Conservation (phyloP, 2,888 invertebrate genomes). For the Orthosia incerta region DNA sequence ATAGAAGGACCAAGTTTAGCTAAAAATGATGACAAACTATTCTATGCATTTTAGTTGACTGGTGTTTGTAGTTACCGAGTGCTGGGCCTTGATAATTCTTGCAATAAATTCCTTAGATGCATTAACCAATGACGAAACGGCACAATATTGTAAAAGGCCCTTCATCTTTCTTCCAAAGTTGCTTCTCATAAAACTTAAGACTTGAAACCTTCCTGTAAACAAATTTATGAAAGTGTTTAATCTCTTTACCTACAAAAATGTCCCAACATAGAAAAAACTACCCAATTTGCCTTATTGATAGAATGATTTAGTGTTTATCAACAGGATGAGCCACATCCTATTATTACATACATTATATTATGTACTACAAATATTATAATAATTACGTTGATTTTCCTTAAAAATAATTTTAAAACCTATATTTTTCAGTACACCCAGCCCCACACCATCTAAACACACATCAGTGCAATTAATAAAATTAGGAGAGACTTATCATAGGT, state of each 20-base stretch:
- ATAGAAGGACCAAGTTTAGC: not conserved
- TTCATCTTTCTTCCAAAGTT: not conserved
- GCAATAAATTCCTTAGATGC: not conserved
- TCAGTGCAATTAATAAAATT: slow-evolving; percentile 86
- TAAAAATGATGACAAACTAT: not conserved
- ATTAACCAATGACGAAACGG: not conserved
- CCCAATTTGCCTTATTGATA: not conserved
- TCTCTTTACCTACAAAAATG: not conserved
- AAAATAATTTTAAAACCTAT: slow-evolving; percentile 16
- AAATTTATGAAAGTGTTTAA: not conserved
- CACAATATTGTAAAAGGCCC: not conserved
- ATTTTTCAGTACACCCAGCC: slow-evolving; percentile 71
- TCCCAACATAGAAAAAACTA: not conserved
- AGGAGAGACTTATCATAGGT: slow-evolving; percentile 89
- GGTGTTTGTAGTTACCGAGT: not conserved
- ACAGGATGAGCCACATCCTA: slow-evolving; percentile 2
- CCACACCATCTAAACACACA: slow-evolving; percentile 77
- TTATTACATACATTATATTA: not conserved
- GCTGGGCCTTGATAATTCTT: not conserved
- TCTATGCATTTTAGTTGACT: not conserved
- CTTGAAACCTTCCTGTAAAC: not conserved
- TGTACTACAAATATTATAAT: not conserved
- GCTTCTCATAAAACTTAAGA: not conserved
- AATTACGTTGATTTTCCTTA: slow-evolving; percentile 3
- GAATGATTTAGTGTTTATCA: not conserved